Evolutionary conservation across 2,888 invertebrate species (phyloP).

Genomic region (Silvanus unidentatus): DNA sequence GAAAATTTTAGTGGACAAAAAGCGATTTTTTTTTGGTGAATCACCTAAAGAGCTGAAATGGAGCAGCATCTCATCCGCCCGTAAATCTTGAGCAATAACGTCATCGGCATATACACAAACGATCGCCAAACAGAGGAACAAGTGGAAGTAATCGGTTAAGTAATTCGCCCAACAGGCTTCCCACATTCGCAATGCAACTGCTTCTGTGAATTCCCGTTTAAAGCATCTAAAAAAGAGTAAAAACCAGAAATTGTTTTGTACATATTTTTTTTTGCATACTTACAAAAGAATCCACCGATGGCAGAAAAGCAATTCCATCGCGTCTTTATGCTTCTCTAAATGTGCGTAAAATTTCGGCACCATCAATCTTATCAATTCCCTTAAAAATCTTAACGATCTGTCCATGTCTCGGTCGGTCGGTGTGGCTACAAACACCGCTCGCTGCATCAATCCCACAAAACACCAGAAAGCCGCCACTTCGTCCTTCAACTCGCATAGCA

Average conservation of each 20-base stretch:
- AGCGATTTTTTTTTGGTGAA: neutral
- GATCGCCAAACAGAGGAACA: constrained; percentile 90
- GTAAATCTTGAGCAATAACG: constrained; percentile 84
- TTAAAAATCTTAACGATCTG: constrained; percentile 77
- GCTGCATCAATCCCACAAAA: constrained; percentile 93
- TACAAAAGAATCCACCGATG: constrained; percentile 92
- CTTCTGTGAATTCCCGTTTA: constrained; percentile 86
- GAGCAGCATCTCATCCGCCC: constrained; percentile 90
- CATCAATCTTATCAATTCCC: constrained; percentile 84
- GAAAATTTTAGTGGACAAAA: neutral
- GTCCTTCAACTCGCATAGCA: constrained; percentile 87
- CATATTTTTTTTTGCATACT: constrained; percentile 37
- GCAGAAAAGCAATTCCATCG: constrained; percentile 84
- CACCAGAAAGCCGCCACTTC: constrained; percentile 98
- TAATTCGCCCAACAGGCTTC: constrained; percentile 97
- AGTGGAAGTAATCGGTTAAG: constrained; percentile 91
- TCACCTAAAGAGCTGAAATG: constrained; percentile 86
- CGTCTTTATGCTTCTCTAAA: constrained; percentile 76
- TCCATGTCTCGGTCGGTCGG: constrained; percentile 95
- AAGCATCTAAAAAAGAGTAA: constrained; percentile 68
- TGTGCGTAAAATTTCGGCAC: constrained; percentile 86
- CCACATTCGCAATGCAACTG: constrained; percentile 87
- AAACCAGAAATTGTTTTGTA: neutral
- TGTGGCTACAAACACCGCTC: constrained; percentile 89
- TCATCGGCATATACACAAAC: constrained; percentile 89